Evolutionary conservation across 2,888 invertebrate species (phyloP), one percentile per base, ranked within the genome.

Genomic region (Fragum fragum): DNA sequence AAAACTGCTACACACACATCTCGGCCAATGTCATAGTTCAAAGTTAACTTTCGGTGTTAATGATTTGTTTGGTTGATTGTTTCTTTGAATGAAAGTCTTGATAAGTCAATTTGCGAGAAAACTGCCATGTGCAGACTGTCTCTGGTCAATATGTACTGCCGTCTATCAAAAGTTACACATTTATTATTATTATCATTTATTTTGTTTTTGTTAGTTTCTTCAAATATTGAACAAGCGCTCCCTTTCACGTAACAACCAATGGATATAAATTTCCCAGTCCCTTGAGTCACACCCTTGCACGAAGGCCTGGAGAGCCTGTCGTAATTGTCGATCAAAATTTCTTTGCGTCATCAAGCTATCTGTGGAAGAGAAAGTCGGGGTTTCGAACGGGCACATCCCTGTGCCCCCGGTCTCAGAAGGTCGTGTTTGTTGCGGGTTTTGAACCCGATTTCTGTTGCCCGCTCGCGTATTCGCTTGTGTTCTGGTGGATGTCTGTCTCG

Each of bases 221-320:
- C 70, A 81, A 39, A 83, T 61, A 47, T 73, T 76, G 53, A 79
- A 83, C 29, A 75, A 53, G 23, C 69, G 52, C 21, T 74, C 29
- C 53, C 83, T 57, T 16, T 79, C 47, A 39, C 72, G 73, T 7
- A 80, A 71, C 21, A 83, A 66, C 83, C 83, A 83, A 61, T 83
- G 76, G 16, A 83, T 52, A 42, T 83, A 80, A n/a, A 83, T 53
- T 23, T 39, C 76, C 42, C 76, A 59, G 1, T 42, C 63, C 32
- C 76, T 70, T 55, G 82, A 57, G 21, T 39, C 53, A 26, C 82
- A 83, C 36, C n/a, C 76, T n/a, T 63, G 16, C 18, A 83, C 70
- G 42, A 73, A 57, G 29, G 76, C 77, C 21, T 71, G 73, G 55
- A 83, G 26, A 1, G 83, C 79, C 5, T 79, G 83, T 23, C 76